phyloP scores from a whole-genome alignment of 2,888 invertebrate genomes.

The Pollenia griseotomentosa region DNA sequence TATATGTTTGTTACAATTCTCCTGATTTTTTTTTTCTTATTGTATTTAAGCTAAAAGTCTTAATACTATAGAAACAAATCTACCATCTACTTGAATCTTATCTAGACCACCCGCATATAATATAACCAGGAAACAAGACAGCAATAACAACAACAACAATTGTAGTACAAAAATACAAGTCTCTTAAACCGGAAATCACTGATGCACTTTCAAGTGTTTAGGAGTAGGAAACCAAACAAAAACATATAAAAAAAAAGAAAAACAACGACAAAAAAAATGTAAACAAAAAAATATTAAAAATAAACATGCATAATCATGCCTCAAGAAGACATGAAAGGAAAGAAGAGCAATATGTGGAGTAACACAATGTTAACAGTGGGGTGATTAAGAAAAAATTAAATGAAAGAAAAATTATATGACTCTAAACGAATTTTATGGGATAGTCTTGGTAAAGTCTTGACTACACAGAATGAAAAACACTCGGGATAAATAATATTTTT shows the following conservation, averaged over 20 bases:
- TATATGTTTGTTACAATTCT: not conserved
- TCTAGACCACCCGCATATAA: slow-evolving; percentile 67
- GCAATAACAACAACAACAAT: slow-evolving; percentile 39
- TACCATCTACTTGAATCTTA: slow-evolving; percentile 67
- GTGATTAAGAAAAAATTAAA: not conserved
- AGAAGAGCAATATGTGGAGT: too few species aligned
- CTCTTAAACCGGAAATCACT: slow-evolving; percentile 69
- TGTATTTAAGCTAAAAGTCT: slow-evolving; percentile 38
- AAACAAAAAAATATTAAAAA: slow-evolving; percentile 45
- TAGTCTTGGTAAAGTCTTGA: too few species aligned
- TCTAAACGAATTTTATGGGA: too few species aligned
- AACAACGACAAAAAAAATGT: slow-evolving; percentile 29
- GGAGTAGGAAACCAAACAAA: not conserved
- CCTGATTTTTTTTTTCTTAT: not conserved
- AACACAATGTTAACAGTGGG: slow-evolving; percentile 16
- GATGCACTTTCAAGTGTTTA: slow-evolving; percentile 69
- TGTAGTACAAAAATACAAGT: slow-evolving; percentile 9
- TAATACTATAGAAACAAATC: slow-evolving; percentile 54
- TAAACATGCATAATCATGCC: slow-evolving; percentile 64
- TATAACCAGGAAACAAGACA: slow-evolving; percentile 63
- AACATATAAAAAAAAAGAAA: not conserved
- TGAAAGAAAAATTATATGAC: not conserved
- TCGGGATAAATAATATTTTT: too few species aligned
- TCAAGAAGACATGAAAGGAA: slow-evolving; percentile 12
- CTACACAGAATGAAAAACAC: too few species aligned